These are phyloP conservation scores for Brachyptera risi DNA, from an alignment of 2,888 invertebrate genomes.

Conservation along the genomic window DNA sequence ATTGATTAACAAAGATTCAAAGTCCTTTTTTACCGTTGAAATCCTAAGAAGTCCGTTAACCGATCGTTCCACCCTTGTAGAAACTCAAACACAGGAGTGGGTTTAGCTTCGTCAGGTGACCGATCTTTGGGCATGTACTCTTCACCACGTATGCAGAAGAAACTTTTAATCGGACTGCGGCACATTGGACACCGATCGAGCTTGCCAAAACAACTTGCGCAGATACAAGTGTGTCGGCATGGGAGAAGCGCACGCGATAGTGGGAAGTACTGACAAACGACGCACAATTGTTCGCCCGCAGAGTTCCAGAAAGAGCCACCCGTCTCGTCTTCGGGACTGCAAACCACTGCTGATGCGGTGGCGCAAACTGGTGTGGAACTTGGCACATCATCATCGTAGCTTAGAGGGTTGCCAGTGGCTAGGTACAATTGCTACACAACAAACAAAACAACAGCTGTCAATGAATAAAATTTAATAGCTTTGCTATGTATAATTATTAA, in stretches of 20 bases:
- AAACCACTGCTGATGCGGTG: no score
- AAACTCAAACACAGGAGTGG: constrained; percentile 46
- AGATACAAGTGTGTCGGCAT: constrained; percentile 82
- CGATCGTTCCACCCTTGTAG: constrained; percentile 64
- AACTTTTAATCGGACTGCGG: constrained; percentile 74
- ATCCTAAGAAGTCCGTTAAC: constrained; percentile 70
- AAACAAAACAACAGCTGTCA: no score
- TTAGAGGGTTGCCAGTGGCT: constrained; percentile 61
- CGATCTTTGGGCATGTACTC: constrained; percentile 57
- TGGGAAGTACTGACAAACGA: constrained; percentile 76
- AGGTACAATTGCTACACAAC: constrained; percentile 69
- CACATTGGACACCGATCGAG: constrained; percentile 85
- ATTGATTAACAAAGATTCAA: no score
- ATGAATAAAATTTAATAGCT: no score
- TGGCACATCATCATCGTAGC: constrained; percentile 50
- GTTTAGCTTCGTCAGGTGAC: constrained; percentile 40
- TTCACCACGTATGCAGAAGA: constrained; percentile 77
- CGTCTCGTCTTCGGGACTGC: constrained; percentile 46
- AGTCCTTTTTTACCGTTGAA: constrained; percentile 40
- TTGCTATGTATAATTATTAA: no score
- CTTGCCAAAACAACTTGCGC: constrained; percentile 73
- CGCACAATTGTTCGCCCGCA: constrained; percentile 63
- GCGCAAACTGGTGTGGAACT: not conserved
- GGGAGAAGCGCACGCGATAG: constrained; percentile 76
- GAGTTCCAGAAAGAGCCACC: constrained; percentile 52